phyloP scores from a whole-genome alignment of 2,888 invertebrate genomes.

The Iphiclides podalirius region DNA sequence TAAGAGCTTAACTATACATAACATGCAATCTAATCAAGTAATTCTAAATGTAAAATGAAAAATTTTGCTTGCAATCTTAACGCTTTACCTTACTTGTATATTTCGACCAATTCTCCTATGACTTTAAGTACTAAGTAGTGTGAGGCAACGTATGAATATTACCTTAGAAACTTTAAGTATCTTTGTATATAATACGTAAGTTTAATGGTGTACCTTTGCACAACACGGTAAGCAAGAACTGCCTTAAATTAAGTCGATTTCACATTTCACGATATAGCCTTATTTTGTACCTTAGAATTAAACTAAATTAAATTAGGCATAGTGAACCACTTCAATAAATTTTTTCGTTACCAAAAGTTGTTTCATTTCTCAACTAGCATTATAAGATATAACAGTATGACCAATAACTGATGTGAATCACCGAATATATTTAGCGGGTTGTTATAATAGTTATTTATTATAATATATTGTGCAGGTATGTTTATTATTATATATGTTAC shows the following conservation, averaged over 20 bases:
- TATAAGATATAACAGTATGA: not conserved
- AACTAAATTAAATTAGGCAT: constrained; percentile 38
- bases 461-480: too few species aligned
- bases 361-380: constrained; percentile 7
- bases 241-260: constrained; percentile 70
- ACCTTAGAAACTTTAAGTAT: constrained; percentile 37
- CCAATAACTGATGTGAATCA: too few species aligned
- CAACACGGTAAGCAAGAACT: constrained; percentile 70
- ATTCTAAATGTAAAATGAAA: constrained; percentile 20
- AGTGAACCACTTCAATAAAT: constrained; percentile 48
- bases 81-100: constrained; percentile 58
- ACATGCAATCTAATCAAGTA: not conserved
- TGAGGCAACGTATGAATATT: constrained; percentile 20
- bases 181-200: constrained; percentile 54
- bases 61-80: constrained; percentile 45
- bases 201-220: constrained; percentile 39
- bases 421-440: too few species aligned
- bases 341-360: constrained; percentile 35
- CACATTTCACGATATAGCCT: constrained; percentile 76
- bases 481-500: too few species aligned
- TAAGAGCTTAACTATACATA: constrained; percentile 14
- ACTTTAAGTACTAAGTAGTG: constrained; percentile 41
- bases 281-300: constrained; percentile 71
- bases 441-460: too few species aligned
- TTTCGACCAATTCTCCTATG: constrained; percentile 56